Percentiles rank a stretch among this genome's conserved stretches.
These are phyloP conservation scores for Diadema setosum DNA, from an alignment of 35 echinoderm and acorn worm species.

Conservation along the genomic window DNA sequence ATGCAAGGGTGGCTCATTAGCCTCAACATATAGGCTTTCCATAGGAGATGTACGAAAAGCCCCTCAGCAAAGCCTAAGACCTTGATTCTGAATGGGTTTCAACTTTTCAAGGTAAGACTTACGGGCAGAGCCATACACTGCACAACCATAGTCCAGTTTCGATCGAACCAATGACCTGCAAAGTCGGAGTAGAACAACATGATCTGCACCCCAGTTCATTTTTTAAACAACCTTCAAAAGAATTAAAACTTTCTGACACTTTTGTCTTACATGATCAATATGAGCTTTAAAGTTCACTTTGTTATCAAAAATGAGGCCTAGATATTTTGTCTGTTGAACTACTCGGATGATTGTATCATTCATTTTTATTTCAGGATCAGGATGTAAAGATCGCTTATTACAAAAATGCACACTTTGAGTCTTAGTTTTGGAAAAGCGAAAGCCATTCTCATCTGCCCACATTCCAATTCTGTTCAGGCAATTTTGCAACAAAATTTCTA, in stretches of 20 bases:
- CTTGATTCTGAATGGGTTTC: too few relatives aligned
- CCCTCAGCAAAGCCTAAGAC: too few relatives aligned
- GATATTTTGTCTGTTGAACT: neutral
- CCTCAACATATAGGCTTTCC: too few relatives aligned
- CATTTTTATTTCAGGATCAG: neutral
- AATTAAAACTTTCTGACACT: neutral
- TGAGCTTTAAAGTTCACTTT: neutral
- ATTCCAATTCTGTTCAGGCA: neutral
- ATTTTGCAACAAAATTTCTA: neutral
- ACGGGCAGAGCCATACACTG: too few relatives aligned
- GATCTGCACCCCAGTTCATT: neutral
- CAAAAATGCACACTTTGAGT: neutral
- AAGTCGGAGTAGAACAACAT: neutral
- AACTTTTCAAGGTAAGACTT: too few relatives aligned
- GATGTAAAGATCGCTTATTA: neutral
- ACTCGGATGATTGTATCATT: neutral
- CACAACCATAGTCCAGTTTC: too few relatives aligned
- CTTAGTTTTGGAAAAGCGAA: constrained; percentile 13
- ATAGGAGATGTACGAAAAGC: too few relatives aligned
- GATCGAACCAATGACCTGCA: too few relatives aligned
- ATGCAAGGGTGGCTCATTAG: too few relatives aligned
- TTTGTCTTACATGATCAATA: neutral
- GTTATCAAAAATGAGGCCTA: too few relatives aligned
- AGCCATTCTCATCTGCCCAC: constrained; percentile 18
- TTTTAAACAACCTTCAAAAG: constrained; percentile 8